Percentiles rank a stretch among this genome's conserved stretches.
Conservation (phyloP, 2,888 invertebrate species). For the Diarsia rubi region DNA sequence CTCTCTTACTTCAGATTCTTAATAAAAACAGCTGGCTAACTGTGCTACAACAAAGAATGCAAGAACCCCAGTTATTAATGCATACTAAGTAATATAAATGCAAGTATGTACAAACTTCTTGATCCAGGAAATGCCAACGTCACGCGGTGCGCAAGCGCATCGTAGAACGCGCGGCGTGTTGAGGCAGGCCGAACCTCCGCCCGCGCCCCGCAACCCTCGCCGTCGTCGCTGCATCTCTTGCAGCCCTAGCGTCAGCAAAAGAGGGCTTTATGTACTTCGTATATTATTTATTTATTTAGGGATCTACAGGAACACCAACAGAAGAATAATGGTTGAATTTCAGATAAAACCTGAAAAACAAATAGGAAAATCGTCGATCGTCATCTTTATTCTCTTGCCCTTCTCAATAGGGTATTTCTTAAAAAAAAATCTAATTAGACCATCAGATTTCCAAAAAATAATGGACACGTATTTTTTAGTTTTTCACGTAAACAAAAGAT, state of each 20-base stretch:
- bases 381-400: too few relatives aligned
- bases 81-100: constrained; percentile 31
- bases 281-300: neutral
- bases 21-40: neutral
- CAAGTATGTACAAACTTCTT: constrained; percentile 46
- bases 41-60: neutral
- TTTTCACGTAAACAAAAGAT: too few relatives aligned
- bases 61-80: constrained; percentile 5
- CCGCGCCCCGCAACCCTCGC: constrained; percentile 65
- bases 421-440: too few relatives aligned
- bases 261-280: neutral
- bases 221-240: constrained; percentile 46
- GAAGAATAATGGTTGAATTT: neutral
- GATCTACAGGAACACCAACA: neutral
- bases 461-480: too few relatives aligned
- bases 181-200: constrained; percentile 86
- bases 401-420: too few relatives aligned
- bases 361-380: too few relatives aligned
- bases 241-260: constrained; percentile 77
- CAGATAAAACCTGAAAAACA: neutral
- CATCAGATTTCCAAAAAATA: too few relatives aligned
- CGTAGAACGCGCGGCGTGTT: constrained; percentile 84
- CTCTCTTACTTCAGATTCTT: neutral
- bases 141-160: constrained; percentile 74
- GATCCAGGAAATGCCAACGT: constrained; percentile 75